Conservation (phyloP, 1,140 invertebrate genomes). For the Hylaeus anthracinus region DNA sequence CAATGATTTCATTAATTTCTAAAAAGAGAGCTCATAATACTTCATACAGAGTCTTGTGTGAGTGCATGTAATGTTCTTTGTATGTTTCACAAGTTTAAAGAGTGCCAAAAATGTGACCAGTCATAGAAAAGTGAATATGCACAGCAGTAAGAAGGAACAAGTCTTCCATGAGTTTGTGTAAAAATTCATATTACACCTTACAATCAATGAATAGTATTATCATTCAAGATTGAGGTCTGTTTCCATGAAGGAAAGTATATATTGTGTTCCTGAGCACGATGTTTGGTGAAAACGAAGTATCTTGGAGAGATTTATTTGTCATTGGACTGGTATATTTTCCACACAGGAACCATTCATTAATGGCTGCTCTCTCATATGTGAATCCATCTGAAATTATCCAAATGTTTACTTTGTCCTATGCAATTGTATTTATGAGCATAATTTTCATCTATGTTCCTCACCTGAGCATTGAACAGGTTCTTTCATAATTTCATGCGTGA, state of each 20-base stretch:
- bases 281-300: conserved; percentile 84
- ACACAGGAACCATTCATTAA: conserved; percentile 88
- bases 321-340: conserved; percentile 89
- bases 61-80: too few relatives aligned
- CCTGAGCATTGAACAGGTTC: conserved; percentile 88
- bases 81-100: neutral
- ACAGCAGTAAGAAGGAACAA: neutral
- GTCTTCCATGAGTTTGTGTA: neutral
- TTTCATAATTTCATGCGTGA: conserved; percentile 90
- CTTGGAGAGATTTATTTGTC: conserved; percentile 85
- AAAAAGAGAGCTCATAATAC: too few relatives aligned
- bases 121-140: too few relatives aligned
- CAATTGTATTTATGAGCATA: neutral
- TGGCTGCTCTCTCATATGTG: conserved; percentile 88
- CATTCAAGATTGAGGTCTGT: conserved; percentile 43
- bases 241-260: conserved; percentile 70
- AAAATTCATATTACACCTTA: neutral
- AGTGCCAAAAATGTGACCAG: neutral
- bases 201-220: neutral
- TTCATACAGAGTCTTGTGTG: too few relatives aligned
- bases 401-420: too few relatives aligned
- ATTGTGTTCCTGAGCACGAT: conserved; percentile 75
- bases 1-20: too few relatives aligned
- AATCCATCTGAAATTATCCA: conserved; percentile 85
- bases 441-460: conserved; percentile 66